Evolutionary conservation across 1,140 invertebrate genomes (phyloP).

Genomic region (roundworm (Caenorhabditis elegans)): DNA sequence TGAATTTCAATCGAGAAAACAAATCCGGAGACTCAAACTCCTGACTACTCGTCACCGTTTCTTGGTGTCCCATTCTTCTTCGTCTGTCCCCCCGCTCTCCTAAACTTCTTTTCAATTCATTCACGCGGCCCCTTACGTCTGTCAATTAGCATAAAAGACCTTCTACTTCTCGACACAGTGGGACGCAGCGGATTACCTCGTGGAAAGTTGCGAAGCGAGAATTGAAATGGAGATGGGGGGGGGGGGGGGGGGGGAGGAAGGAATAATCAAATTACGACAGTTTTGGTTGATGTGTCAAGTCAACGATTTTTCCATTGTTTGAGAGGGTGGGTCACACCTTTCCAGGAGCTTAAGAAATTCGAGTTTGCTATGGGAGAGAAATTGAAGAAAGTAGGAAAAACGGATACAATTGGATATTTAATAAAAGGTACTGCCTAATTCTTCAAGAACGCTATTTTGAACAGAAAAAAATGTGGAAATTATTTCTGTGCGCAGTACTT

Average conservation of each 20-base stretch:
- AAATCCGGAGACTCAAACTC: no score
- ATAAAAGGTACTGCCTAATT: no score
- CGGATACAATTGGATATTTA: no score
- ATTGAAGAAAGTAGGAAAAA: no score
- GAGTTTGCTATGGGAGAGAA: no score
- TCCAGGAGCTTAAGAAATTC: not conserved
- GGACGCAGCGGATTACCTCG: slow-evolving; percentile 14
- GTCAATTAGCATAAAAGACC: slow-evolving; percentile 33
- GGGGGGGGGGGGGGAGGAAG: no score
- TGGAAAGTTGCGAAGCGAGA: not conserved
- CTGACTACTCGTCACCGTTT: no score
- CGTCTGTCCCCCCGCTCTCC: not conserved
- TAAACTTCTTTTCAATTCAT: not conserved
- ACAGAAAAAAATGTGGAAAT: no score
- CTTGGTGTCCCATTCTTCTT: not conserved
- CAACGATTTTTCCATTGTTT: not conserved
- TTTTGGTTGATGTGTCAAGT: slow-evolving; percentile 6
- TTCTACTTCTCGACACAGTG: slow-evolving; percentile 18
- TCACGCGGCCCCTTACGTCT: slow-evolving; percentile 26
- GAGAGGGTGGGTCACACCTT: not conserved
- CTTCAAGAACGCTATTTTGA: no score
- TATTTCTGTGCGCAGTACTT: no score
- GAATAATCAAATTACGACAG: not conserved
- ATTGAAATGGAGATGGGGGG: not conserved
- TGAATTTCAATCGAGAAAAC: no score